Evolutionary conservation across 2,113 vertebrate species (phyloP), one percentile per base, ranked within the genome.

Genomic region (Solea solea): DNA sequence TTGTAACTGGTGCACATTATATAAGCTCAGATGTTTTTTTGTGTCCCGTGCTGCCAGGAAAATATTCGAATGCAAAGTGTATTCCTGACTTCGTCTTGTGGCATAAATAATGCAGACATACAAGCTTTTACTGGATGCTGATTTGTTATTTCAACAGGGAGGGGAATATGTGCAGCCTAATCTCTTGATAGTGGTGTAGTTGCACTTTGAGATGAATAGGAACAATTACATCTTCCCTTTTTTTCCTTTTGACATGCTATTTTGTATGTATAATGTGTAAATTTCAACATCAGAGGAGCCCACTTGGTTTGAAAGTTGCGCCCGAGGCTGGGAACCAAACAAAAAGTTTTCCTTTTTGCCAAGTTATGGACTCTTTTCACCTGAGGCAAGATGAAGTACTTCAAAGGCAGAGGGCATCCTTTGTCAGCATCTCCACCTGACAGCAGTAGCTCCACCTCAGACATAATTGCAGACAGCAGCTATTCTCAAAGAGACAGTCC

Each of bases 91-190:
- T 57, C 64, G 42, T 69, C 74, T 66, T 85, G 61, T 61, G 67
- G 59, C 83, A 91, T 93, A 66, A 92, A 91, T 91, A 88, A 92
- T 93, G 69, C 85, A 91, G 54, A 59, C 34, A 54, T 69, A 84
- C 80, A 69, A 82, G 75, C 76, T 90, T 81, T 89, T 85, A 81
- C 82, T 84, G 70, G 68, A 70, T 84, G 87, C 81, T 91, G 83
- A 89, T 91, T 86, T 85, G 64, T 59, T 84, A 40, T 87, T 90
- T 82, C 49, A 76, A 84, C 89, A 74, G 51, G 72, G 59, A 80
- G n/a, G 68, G 73, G 84, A 77, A 85, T 80, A 72, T 85, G 84
- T 74, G 78, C 69, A 63, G 67, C 67, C 50, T 60, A 50, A 73
- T 69, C 80, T 72, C 74, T 16, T 55, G 66, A 81, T 61, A 63